A percentile compares a stretch with the other conserved stretches of the same genome.
phyloP scores from a whole-genome alignment of 2,113 vertebrate genomes.

The Gorsachius goisagi region DNA sequence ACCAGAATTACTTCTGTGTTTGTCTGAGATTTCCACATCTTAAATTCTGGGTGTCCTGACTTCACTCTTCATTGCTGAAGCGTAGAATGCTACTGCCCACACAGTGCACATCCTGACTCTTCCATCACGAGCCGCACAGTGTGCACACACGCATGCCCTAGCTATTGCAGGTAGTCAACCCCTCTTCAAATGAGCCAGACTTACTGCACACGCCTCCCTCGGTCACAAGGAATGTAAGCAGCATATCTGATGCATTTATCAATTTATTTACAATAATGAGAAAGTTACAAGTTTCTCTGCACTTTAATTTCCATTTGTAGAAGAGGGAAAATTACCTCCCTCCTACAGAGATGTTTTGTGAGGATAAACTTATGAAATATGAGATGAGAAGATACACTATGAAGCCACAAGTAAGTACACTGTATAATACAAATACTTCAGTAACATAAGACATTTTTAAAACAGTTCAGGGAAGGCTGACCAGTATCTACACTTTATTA shows the following conservation, averaged over 20 bases:
- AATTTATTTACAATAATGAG: neutral
- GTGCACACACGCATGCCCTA: rapidly evolving
- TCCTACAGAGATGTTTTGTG: neutral
- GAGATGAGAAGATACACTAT: neutral
- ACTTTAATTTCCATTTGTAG: neutral
- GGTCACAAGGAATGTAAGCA: neutral
- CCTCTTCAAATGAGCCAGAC: neutral
- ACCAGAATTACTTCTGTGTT: neutral
- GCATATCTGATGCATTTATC: neutral
- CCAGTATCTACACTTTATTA: neutral
- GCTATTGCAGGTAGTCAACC: neutral
- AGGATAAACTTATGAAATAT: neutral
- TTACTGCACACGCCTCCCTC: neutral
- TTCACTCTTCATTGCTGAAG: neutral
- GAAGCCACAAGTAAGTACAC: neutral
- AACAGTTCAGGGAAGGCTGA: neutral
- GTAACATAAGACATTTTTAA: neutral
- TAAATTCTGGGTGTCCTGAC: neutral
- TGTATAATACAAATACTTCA: neutral
- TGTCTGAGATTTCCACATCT: neutral
- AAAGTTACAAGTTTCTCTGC: neutral
- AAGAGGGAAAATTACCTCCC: neutral
- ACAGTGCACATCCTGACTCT: neutral
- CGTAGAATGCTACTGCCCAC: neutral
- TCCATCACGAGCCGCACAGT: neutral